Conservation (phyloP, 2,888 invertebrate species). For the Drosophila rubida region DNA sequence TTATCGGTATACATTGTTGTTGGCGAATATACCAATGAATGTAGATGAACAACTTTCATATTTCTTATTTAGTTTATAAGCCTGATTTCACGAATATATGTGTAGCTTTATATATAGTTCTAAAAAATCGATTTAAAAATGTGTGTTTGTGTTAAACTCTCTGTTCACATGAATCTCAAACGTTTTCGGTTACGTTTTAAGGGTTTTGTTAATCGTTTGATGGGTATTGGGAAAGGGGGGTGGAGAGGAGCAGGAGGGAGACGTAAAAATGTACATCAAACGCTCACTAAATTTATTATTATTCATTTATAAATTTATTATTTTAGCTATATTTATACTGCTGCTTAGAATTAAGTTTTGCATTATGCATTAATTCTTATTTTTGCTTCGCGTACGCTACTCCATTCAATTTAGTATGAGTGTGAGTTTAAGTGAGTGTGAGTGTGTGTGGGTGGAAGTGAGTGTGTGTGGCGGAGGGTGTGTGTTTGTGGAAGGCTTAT, state of each 20-base stretch:
- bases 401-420: constrained; percentile 32
- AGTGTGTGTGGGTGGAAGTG: constrained; percentile 17
- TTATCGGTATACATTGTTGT: constrained; percentile 17
- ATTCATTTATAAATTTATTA: constrained; percentile 81
- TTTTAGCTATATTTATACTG: constrained; percentile 74
- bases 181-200: constrained; percentile 4
- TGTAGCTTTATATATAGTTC: constrained; percentile 21
- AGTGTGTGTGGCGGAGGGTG: too few relatives aligned
- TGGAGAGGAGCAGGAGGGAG: constrained; percentile 1
- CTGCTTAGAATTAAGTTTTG: constrained; percentile 72
- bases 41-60: constrained; percentile 59
- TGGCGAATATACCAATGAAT: constrained; percentile 31
- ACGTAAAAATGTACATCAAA: constrained; percentile 75
- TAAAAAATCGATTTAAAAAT: constrained; percentile 50
- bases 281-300: constrained; percentile 67
- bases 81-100: constrained; percentile 30
- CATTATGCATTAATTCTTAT: constrained; percentile 61
- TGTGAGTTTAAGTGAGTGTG: constrained; percentile 28
- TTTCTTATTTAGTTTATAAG: constrained; percentile 38
- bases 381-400: constrained; percentile 59
- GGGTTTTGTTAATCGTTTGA: constrained; percentile 1
- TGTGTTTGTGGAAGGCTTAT: constrained; percentile 23
- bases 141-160: constrained; percentile 28
- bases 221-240: neutral
- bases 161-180: constrained; percentile 47